Base-by-base conservation (phyloP, 2,113 vertebrate species). In the Camelus bactrianus region DNA sequence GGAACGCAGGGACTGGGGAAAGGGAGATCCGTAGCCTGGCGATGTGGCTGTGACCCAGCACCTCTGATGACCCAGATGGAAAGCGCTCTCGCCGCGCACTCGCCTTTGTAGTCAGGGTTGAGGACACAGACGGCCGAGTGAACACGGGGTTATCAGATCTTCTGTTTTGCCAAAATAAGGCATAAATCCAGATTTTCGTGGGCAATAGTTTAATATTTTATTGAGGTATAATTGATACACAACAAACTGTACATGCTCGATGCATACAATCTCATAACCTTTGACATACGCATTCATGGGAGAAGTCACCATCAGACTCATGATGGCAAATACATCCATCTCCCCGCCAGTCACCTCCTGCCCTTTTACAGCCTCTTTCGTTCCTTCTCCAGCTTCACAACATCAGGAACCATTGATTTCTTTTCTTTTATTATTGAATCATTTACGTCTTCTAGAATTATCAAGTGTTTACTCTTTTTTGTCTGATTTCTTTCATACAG, bases 291-390 rank as follows among this genome's bases (percentile, higher is more conserved):
- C 15, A 7, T 35, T 16, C 16, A 26, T 12, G 28, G 16, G 15
- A 9, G 26, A 77, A 69, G 13, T 35, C n/a, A 3, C n/a, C 16
- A 38, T 11, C 6, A 3, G 14, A 14, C 13, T 58, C 85, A 69
- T 5, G 35, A 14, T 13, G 17, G 42, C 4, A 5, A n/a, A 8
- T 86, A 16, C 8, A 6, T 17, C 8, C 5, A 3, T 60, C 30
- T 14, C 8, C 13, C 10, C 1, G 3, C 22, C 5, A 42, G 14
- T 5, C 8, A 48, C 1, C 50, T 30, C 35, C 5, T 5, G 11
- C 8, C 4, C 62, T 9, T 42, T 24, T 11, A 6, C 16, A 30
- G 19, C 16, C 16, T 56, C 17, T 50, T n/a, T 30, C 11, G 20
- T 14, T 2, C 26, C 15, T 4, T 26, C 28, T 19, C 7, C 10